Evolutionary conservation across 1,140 invertebrate species (phyloP).

Genomic region (Drosophila elegans): DNA sequence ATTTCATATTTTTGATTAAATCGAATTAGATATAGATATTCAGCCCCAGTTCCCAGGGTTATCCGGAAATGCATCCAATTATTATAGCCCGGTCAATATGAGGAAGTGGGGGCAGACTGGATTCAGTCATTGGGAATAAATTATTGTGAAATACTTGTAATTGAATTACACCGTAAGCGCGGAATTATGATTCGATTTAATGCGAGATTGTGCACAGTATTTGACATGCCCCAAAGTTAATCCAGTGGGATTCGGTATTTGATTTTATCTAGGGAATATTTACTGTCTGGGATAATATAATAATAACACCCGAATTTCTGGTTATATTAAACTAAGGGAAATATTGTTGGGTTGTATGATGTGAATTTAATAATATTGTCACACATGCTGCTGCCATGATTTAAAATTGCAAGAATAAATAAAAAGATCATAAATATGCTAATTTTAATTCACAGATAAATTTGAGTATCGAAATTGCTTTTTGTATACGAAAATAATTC

Average conservation of each 20-base stretch:
- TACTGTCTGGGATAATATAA: too few relatives aligned
- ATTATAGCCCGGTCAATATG: background rate
- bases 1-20: slow-evolving; percentile 10
- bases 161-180: background rate
- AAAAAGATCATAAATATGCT: background rate
- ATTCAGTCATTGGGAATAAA: slow-evolving; percentile 12
- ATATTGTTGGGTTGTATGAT: background rate
- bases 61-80: background rate
- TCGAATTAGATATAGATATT: slow-evolving; percentile 8
- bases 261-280: background rate
- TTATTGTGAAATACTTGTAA: slow-evolving; percentile 11
- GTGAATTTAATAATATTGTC: background rate
- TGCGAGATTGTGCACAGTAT: background rate
- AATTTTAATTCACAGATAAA: background rate
- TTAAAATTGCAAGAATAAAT: background rate
- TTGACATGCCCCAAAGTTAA: slow-evolving; percentile 4
- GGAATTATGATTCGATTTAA: slow-evolving; percentile 10
- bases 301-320: too few relatives aligned
- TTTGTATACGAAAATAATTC: too few relatives aligned
- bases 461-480: too few relatives aligned
- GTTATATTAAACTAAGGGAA: too few relatives aligned
- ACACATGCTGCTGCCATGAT: background rate
- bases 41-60: background rate
- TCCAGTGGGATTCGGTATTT: background rate
- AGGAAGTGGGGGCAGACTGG: background rate